Evolutionary conservation across 2,888 invertebrate species (phyloP), one percentile per base, ranked within the genome.

Genomic region (Eudemis profundana): DNA sequence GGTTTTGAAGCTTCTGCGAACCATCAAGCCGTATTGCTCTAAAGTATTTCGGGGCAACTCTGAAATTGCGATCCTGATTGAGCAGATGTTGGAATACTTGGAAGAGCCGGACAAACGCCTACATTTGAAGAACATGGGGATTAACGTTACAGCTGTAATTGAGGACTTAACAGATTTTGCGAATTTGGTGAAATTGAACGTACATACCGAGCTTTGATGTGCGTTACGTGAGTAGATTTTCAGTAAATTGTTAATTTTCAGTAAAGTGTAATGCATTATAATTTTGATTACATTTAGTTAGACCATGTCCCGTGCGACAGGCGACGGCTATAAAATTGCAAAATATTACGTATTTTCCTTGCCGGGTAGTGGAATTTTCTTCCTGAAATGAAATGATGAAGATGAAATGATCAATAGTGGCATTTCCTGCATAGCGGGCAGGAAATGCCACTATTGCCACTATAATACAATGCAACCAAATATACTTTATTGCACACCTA

Each of bases 191-290:
- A 79, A 73, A 38, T 40, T 63, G 17, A 21, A 50, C 12, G 27
- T 62, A 7, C 85, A 82, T 64, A 84, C 85, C 27, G 90, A 90
- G 66, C 81, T 89, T 64, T 89, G 76, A 76, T 49, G 27, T 14
- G 21, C 8, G 38, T 21, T 21, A 12, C 27, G 54, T 54, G 15
- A 42, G 54, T 54, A 19, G 21, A 10, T 12, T 12, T 42, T 38
- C 8, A 23, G 8, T 54, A 42, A 21, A 21, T 50, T 33, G 8
- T 8, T 33, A n/a, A n/a, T n/a, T n/a, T n/a, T n/a, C n/a, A n/a
- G n/a, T n/a, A n/a, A n/a, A n/a, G n/a, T n/a, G n/a, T n/a, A n/a
- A n/a, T n/a, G n/a, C n/a, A n/a, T n/a, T n/a, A n/a, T n/a, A n/a
- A n/a, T n/a, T n/a, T n/a, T n/a, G n/a, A n/a, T n/a, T n/a, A n/a